Evolutionary conservation across 1,140 invertebrate species (phyloP).

Genomic region (Parapsyche elsis): DNA sequence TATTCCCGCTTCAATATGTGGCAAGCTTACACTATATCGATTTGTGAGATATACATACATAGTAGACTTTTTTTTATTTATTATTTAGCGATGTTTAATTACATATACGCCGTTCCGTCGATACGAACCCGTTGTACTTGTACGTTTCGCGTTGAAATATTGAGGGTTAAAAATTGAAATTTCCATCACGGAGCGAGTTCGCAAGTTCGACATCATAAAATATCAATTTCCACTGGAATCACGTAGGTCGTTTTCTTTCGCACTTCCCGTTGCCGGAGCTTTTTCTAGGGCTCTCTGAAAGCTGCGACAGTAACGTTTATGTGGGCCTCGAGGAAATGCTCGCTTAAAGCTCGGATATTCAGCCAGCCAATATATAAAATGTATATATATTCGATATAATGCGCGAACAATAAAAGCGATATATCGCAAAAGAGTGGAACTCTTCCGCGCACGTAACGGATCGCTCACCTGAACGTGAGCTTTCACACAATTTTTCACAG

Average conservation of each 20-base stretch:
- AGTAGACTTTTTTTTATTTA: too few relatives aligned
- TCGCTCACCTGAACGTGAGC: too few relatives aligned
- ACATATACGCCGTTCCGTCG: too few relatives aligned
- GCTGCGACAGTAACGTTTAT: conserved; percentile 41
- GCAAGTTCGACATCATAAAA: conserved; percentile 57
- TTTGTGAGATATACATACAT: too few relatives aligned
- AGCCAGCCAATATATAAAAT: not conserved
- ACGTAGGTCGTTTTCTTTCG: conserved; percentile 54
- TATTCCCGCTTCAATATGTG: not conserved
- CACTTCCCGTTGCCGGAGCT: conserved; percentile 1
- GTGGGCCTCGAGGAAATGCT: conserved; percentile 22
- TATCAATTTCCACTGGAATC: conserved; percentile 56
- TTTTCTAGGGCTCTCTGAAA: not conserved
- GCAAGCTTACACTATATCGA: not conserved
- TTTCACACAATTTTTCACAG: too few relatives aligned
- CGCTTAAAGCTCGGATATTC: conserved; percentile 13
- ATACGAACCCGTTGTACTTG: not conserved
- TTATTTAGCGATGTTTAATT: too few relatives aligned
- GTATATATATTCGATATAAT: not conserved
- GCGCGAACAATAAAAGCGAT: conserved; percentile 13
- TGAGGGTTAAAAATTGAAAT: conserved; percentile 45
- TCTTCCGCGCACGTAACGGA: not conserved
- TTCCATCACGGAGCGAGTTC: conserved; percentile 54
- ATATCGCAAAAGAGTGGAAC: not conserved
- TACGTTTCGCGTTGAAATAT: not conserved